Base-by-base conservation (phyloP, 2,797 vertebrate species). In the Okamejei kenojei region DNA sequence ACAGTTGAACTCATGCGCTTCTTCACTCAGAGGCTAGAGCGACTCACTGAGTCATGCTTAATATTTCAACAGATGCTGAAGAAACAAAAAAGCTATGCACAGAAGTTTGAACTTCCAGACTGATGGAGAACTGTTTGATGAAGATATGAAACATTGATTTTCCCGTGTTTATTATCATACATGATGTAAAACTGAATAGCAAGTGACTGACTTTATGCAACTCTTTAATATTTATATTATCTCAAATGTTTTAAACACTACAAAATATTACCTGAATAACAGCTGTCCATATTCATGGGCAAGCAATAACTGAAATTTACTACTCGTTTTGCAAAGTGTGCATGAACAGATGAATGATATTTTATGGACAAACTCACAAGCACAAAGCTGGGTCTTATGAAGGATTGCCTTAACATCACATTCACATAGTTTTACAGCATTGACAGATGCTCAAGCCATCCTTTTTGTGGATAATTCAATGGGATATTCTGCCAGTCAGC, bases 291-390 rank as follows among this genome's bases (percentile, higher is more conserved):
- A 45, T 92, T 92, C 9, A 29, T 93, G 93, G 93, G 93, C 68
- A 93, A 93, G 93, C 93, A 86, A 93, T 93, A 90, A 79, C 94
- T 94, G 79, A 94, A 73, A 93, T 93, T 93, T 94, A 93, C 93
- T 93, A 93, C 94, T 77, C 94, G 90, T 77, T 77, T 93, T 93
- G 93, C 93, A 94, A 94, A 93, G 54, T 90, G 81, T 61, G 17
- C 65, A 76, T 92, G 71, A 45, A 45, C 35, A 71, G 88, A 91
- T 38, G 88, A 91, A 65, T 73, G 88, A 73, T n/a, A 58, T 74
- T 92, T 92, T 92, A 92, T 71, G 26, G 5, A 29, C 90, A 74
- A 13, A 92, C 76, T 92, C 54, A 92, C 90, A 76, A 92, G 71
- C 73, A 76, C 38, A 92, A 76, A 74, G 71, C 71, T 58, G 71